Percentiles rank a stretch among this genome's conserved stretches.
These are phyloP conservation scores for Benitochromis conjunctus DNA, from an alignment of 2,113 vertebrate genomes.

Conservation along the genomic window DNA sequence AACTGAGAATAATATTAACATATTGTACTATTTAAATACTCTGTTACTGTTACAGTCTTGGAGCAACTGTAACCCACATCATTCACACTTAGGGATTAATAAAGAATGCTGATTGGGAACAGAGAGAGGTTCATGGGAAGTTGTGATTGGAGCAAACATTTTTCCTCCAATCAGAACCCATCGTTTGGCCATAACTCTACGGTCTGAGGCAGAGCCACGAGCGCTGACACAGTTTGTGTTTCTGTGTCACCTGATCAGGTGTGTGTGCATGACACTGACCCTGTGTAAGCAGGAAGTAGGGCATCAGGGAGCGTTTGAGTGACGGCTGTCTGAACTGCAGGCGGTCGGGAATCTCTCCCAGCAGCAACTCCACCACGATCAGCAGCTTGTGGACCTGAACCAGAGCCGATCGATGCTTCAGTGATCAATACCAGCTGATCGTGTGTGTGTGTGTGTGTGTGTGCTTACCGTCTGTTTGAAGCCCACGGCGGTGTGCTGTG, in stretches of 20 bases:
- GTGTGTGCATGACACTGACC: slow-evolving; percentile 65
- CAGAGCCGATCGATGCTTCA: neutral
- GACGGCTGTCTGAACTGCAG: slow-evolving; percentile 97
- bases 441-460: neutral
- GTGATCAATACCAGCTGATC: neutral
- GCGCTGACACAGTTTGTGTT: too few relatives aligned
- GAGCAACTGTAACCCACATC: too few relatives aligned
- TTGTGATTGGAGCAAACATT: neutral
- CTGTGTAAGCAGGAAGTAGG: slow-evolving; percentile 97
- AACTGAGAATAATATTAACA: too few relatives aligned
- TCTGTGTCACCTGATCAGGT: neutral
- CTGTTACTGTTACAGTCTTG: too few relatives aligned
- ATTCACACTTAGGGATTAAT: too few relatives aligned
- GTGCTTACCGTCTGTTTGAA: slow-evolving; percentile 91
- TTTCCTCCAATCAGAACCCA: neutral
- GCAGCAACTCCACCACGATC: slow-evolving; percentile 92
- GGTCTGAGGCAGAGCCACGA: neutral
- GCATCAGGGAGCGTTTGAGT: slow-evolving; percentile 94
- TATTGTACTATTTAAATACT: too few relatives aligned
- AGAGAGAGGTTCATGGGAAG: neutral
- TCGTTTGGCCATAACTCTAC: neutral
- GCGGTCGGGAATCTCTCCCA: slow-evolving; percentile 95
- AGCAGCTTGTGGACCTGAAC: slow-evolving; percentile 93
- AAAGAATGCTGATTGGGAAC: too few relatives aligned
- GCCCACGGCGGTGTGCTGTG: slow-evolving; percentile 94